Base-by-base conservation (phyloP, 2,113 vertebrate species). In the Amphiprion percula region DNA sequence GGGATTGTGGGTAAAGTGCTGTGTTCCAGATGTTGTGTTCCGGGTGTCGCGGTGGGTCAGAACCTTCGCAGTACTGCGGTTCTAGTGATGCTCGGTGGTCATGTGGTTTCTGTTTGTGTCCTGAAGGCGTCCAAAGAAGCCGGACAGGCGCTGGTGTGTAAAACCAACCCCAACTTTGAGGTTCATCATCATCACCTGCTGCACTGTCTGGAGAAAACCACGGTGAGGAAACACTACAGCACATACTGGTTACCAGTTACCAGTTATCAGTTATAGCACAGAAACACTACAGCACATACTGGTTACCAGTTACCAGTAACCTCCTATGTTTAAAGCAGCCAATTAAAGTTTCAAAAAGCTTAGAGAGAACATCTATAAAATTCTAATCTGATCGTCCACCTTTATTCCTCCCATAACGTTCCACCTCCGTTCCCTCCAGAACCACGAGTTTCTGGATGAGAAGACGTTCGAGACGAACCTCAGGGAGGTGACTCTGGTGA, bases 191-290 rank as follows among this genome's bases (percentile, higher is more conserved):
- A 98, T 85, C 98, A 99, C 93, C 96, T 99, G 65, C 96, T 99
- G 84, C 96, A 97, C 93, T 99, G 98, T 91, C 95, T 99, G 88
- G 97, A 99, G 94, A 99, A 97, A 91, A 98, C 98, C 62, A 99
- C 98, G 93, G 98, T 99, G 95, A 96, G 97, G 41, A 71, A 17
- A 39, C 46, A 4, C 49, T 1, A 15, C 41, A 21, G 21, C 21
- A 21, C 10, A 4, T 41, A 16, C 15, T 16, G 0, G 5, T 19
- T 30, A 30, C 3, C 28, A 21, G 3, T 30, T 30, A 30, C 6
- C 30, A 30, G 15, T 4, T 16, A 14, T 47, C 47, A 49, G 2
- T 5, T 19, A 37, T 3, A 17, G 4, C 47, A 2, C 46, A 4
- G 41, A 71, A 17, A 39, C 46, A 4, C 49, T 0, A 15, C 41